These are phyloP conservation scores for Monopterus albus DNA, from an alignment of 2,113 vertebrate genomes.

Conservation along the genomic window DNA sequence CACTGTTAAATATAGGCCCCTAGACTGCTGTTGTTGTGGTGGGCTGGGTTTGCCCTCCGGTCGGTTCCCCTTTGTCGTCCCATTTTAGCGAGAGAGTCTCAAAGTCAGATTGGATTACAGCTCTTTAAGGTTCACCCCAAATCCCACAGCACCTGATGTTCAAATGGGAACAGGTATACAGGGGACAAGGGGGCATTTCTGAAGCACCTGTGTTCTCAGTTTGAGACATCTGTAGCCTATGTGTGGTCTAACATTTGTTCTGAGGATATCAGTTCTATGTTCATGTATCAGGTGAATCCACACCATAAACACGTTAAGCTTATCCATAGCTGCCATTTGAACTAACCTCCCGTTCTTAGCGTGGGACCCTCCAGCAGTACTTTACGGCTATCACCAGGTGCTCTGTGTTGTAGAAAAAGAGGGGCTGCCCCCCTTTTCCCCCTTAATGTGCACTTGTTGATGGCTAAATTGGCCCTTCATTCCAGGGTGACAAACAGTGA, in stretches of 20 bases:
- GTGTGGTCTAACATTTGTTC: conserved; percentile 71
- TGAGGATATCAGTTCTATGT: conserved; percentile 67
- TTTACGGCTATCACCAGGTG: conserved; percentile 67
- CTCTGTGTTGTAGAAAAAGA: conserved; percentile 54
- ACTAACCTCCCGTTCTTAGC: conserved; percentile 65
- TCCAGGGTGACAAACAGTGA: conserved; percentile 62
- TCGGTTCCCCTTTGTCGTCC: conserved; percentile 70
- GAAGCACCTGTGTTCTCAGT: conserved; percentile 45
- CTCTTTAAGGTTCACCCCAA: conserved; percentile 52
- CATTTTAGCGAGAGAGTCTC: conserved; percentile 61
- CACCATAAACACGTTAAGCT: conserved; percentile 55
- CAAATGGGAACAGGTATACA: conserved; percentile 42
- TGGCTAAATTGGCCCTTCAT: conserved; percentile 79
- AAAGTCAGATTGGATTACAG: conserved; percentile 74
- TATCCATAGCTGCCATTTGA: conserved; percentile 58
- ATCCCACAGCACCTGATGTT: conserved; percentile 46
- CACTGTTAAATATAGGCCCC: conserved; percentile 84
- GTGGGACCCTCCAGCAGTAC: conserved; percentile 55
- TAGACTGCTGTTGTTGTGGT: conserved; percentile 75
- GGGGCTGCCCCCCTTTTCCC: conserved; percentile 25
- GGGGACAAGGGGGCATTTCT: conserved; percentile 60
- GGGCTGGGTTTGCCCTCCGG: conserved; percentile 56
- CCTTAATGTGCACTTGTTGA: conserved; percentile 74
- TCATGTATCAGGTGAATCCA: conserved; percentile 66
- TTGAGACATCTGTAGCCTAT: conserved; percentile 53